Base-by-base conservation (phyloP, 2,888 invertebrate species). In the Pharmacophagus antenor region DNA sequence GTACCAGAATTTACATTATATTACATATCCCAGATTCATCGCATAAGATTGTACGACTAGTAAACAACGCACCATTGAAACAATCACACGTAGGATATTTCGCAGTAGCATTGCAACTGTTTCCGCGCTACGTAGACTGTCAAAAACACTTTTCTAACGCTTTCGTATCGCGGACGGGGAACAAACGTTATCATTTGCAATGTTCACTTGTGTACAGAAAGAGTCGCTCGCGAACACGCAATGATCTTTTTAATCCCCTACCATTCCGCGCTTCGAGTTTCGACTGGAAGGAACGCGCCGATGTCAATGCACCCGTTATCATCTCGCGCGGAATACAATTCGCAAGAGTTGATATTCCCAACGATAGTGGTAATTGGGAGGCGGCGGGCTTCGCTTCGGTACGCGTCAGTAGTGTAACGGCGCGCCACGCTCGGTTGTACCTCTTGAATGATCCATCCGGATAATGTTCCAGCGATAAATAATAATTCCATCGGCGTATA, bases 331-430 rank as follows among this genome's bases (percentile, higher is more conserved):
- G 70, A 67, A 65, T 72, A 77, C 82, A 85, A 85, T 88, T 86
- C 81, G 84, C 83, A 80, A 79, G 69, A 70, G 67, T 67, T 69
- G 88, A 88, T 88, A 74, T 85, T 87, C 87, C 79, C 88, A 88
- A 69, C 77, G 88, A 88, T 88, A 81, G 73, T 66, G 67, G 80
- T 88, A 88, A 88, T 88, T 87, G 86, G 87, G 79, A 76, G 67
- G 70, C 74, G 65, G 63, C 49, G 64, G 20, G 57, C 59, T 49
- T 58, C n/a, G 42, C 12, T 47, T 7, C 58, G 53, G 48, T 54
- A 62, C 48, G 47, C 42, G 37, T 50, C 60, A 55, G 50, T 48
- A 15, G 21, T 18, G 20, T 27, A n/a, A n/a, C n/a, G n/a, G 52
- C 61, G 67, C 62, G 62, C 55, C 22, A 56, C 47, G 63, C 58